Base-by-base conservation (phyloP, 2,797 vertebrate species). In the Oryzias sinensis region DNA sequence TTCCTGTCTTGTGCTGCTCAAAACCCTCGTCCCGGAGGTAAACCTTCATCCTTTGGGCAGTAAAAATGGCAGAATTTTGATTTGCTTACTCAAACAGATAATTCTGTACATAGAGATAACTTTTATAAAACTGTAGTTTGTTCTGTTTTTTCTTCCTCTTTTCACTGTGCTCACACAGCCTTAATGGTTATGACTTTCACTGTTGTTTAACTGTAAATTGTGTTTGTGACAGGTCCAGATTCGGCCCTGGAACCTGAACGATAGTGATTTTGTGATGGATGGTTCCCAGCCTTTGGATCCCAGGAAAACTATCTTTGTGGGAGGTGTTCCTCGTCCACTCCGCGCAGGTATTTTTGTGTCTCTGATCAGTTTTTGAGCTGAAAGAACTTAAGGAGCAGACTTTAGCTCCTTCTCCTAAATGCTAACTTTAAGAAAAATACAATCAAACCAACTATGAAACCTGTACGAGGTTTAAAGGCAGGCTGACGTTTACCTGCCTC, bases 221-320 rank as follows among this genome's bases (percentile, higher is more conserved):
- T 74, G 54, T 74, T 51, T 41, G 42, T 27, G 16, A 75, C 89
- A 99, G 97, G 97, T 99, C 84, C 97, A 98, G 92, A 98, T 98
- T 77, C 95, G 97, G 64, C 97, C 97, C 24, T 99, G 97, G 97
- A 99, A 99, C 91, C 94, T 99, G 86, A 99, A 98, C 52, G 97
- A 99, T 89, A 99, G 97, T 68, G 97, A 99, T 80, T 99, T 99
- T 80, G 97, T 99, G 86, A 99, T 99, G 97, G 97, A 99, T 77
- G 97, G 97, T 78, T 98, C 97, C 58, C 97, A 99, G 86, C 97
- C 97, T 65, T 94, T 99, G 68, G 97, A 99, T 84, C 97, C 97
- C 57, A 93, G 97, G 79, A 99, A 99, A 93, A 99, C 97, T 69
- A 98, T 98, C 87, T 98, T 99, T 90, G 97, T 99, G 70, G 97